These are phyloP conservation scores for Poeciliopsis gracilis DNA, from an alignment of 2,797 vertebrate species.

Conservation along the genomic window DNA sequence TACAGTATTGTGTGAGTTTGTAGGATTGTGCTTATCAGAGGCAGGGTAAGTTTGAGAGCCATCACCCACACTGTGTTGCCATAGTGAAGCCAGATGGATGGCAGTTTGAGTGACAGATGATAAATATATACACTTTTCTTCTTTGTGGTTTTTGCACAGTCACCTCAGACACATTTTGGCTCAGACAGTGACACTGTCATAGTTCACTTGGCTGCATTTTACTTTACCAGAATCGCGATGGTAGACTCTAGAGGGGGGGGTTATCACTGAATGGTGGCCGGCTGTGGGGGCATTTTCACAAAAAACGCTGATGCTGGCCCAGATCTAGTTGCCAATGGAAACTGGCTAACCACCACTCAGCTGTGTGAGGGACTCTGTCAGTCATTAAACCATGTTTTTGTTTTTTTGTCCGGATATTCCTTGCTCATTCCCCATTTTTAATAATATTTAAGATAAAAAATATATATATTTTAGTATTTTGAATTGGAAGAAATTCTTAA, in stretches of 20 bases:
- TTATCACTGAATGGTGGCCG: background rate
- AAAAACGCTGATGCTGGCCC: slow-evolving; percentile 14
- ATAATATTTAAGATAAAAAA: background rate
- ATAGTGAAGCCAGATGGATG: slow-evolving; percentile 58
- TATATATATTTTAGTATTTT: background rate
- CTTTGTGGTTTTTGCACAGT: slow-evolving; percentile 21
- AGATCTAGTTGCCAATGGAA: slow-evolving; percentile 31
- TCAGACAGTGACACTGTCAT: slow-evolving; percentile 22
- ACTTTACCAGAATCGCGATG: slow-evolving; percentile 1
- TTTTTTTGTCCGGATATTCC: background rate
- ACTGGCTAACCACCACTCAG: background rate
- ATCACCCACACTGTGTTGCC: slow-evolving; percentile 69
- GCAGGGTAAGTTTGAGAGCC: slow-evolving; percentile 62
- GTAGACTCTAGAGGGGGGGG: background rate
- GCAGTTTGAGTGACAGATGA: slow-evolving; percentile 70
- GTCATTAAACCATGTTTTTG: background rate
- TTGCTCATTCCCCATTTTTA: background rate
- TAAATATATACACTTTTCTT: slow-evolving; percentile 41
- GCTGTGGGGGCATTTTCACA: background rate
- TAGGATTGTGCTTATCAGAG: slow-evolving; percentile 50
- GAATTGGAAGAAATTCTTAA: background rate
- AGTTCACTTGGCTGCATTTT: slow-evolving; percentile 34
- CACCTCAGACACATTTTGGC: background rate
- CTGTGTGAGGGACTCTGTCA: background rate
- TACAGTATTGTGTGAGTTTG: background rate